Conservation (phyloP, 2,113 vertebrate genomes). For the Picathartes gymnocephalus region DNA sequence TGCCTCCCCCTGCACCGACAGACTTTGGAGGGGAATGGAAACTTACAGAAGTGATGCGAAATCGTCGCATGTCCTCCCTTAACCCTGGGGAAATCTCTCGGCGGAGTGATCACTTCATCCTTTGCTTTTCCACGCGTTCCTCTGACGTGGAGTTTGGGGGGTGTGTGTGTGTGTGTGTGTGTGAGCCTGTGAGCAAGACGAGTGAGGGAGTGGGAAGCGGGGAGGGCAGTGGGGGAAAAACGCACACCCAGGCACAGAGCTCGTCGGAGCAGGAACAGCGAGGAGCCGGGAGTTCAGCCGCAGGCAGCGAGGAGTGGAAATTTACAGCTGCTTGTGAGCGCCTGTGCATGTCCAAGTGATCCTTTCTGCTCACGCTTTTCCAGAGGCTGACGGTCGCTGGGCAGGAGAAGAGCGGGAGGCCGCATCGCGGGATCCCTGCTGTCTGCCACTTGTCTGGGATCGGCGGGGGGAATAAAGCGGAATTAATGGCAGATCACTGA, state of each 20-base stretch:
- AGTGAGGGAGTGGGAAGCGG: conserved; percentile 30
- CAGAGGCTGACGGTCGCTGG: conserved; percentile 35
- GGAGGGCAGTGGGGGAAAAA: neutral
- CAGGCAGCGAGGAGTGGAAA: conserved; percentile 74
- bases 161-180: neutral
- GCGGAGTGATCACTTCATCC: conserved; percentile 53
- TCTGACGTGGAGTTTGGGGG: conserved; percentile 73
- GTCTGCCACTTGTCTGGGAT: neutral
- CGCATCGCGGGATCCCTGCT: neutral
- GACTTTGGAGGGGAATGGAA: conserved; percentile 14
- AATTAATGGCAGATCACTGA: conserved; percentile 46
- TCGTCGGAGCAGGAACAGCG: conserved; percentile 56
- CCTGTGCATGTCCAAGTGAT: conserved; percentile 43
- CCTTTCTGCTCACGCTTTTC: conserved; percentile 56
- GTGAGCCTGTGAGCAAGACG: conserved; percentile 13
- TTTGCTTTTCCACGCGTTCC: conserved; percentile 73
- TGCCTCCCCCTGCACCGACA: neutral
- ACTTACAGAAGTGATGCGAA: conserved; percentile 38
- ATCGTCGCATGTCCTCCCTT: conserved; percentile 38
- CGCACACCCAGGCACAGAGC: conserved; percentile 40
- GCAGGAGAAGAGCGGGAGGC: conserved; percentile 32
- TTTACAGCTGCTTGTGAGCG: conserved; percentile 70
- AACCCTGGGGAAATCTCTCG: conserved; percentile 19
- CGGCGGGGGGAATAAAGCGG: neutral
- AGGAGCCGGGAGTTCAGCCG: conserved; percentile 56